Evolutionary conservation across 1,140 invertebrate genomes (phyloP), one percentile per base, ranked within the genome.

Genomic region (Reticulitermes speratus): DNA sequence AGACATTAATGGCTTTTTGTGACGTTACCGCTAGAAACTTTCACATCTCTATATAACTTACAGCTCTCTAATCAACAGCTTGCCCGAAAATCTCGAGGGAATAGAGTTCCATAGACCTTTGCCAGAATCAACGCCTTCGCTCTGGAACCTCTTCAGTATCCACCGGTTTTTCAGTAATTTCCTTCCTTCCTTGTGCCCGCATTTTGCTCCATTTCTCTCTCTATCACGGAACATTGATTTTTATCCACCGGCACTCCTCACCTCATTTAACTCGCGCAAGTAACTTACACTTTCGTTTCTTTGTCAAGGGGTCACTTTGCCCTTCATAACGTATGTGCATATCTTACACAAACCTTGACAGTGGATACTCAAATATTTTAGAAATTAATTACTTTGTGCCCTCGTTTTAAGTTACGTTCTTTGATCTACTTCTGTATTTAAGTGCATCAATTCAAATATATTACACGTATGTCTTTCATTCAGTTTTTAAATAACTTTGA

Each of bases 201-300:
- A 30, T 25, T 75, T 75, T 75, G 65, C 65, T 30, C n/a, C 65
- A 30, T 75, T 75, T 75, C n/a, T 75, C 19, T 75, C n/a, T 75
- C 65, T 30, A 30, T 75, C 65, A 30, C 65, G 65, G 65, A 75
- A 75, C 65, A 30, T 75, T 75, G 65, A 75, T 75, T 75, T 75
- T 75, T 75, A 75, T 75, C 65, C 25, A 30, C n/a, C 14, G n/a
- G 25, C 25, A 75, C 25, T 75, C 65, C n/a, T 75, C 65, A 30
- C 65, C 65, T 75, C 65, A 75, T 75, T 38, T 75, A 75, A 75
- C 25, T 75, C 65, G 14, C 65, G n/a, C 14, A 75, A 75, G 65
- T 75, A 75, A 30, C 25, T 75, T 75, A 25, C n/a, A 75, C 25
- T 75, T 75, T 14, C 65, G 5, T 30, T 75, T 75, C 65, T 75